Evolutionary conservation across 2,888 invertebrate species (phyloP), one percentile per base, ranked within the genome.

Genomic region (Rhopalosiphum nymphaeae): DNA sequence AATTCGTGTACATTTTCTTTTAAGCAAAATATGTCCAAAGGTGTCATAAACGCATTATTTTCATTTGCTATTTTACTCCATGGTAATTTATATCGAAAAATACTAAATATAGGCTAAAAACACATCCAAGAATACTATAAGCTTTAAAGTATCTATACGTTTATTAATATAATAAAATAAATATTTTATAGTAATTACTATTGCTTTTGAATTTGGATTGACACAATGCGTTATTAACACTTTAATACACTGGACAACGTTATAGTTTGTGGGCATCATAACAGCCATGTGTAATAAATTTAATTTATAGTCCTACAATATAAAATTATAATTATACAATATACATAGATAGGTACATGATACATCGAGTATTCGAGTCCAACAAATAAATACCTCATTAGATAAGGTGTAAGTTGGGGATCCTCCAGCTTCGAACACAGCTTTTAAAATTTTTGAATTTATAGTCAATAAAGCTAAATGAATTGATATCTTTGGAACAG

Each of bases 261-360:
- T 46, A n/a, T 56, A 44, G 26, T 84, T 89, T 44, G 67, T 93
- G 13, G 89, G 93, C 44, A 93, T 88, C 25, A 93, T 26, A 44
- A 89, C 93, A 84, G 93, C 93, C 93, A 93, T 89, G 9, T 93
- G 93, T 56, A 93, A 93, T 21, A 93, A 89, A 93, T 93, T 93
- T 25, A 93, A 44, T 89, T 78, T 93, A 57, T 84, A 93, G 13
- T 89, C 25, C 93, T 93, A 21, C 2, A 67, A 67, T 88, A 88
- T 49, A 29, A 53, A 16, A 85, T 91, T 4, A 21, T 91, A 56
- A 21, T 56, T 29, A 85, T 56, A 44, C 29, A 44, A 25, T 46
- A 46, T 7, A 46, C 44, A 46, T 46, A 46, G 44, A 7, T 46
- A 46, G 5, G 44, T 46, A 46, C 44, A 46, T 46, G 44, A 46